Conservation (phyloP, 2,888 invertebrate species). For the Drosophila nigricruria region DNA sequence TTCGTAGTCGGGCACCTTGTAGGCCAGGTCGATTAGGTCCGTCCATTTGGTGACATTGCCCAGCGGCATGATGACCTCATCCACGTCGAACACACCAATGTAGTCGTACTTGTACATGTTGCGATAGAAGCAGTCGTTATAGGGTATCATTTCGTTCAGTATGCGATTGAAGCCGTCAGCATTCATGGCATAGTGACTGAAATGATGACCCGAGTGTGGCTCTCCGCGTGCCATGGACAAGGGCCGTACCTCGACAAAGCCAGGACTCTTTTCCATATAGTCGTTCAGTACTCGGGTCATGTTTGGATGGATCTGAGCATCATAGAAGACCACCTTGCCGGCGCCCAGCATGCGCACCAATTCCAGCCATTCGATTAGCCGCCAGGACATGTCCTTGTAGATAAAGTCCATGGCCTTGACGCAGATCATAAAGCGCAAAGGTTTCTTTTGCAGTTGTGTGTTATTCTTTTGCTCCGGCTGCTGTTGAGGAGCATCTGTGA, state of each 20-base stretch:
- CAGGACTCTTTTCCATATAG: constrained; percentile 87
- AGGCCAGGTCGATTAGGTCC: constrained; percentile 89
- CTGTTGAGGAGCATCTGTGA: neutral
- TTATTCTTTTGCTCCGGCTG: neutral
- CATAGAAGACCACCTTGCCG: constrained; percentile 95
- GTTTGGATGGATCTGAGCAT: constrained; percentile 94
- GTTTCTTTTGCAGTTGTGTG: neutral
- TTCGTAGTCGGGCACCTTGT: constrained; percentile 83
- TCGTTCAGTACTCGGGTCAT: constrained; percentile 90
- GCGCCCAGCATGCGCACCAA: constrained; percentile 94
- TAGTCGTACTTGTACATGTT: constrained; percentile 95
- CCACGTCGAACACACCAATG: constrained; percentile 94
- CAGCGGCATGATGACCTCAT: constrained; percentile 96
- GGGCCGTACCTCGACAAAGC: constrained; percentile 90
- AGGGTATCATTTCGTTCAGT: constrained; percentile 96
- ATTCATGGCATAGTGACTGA: constrained; percentile 93
- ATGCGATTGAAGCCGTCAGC: constrained; percentile 95
- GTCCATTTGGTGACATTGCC: constrained; percentile 89
- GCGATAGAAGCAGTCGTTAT: constrained; percentile 97
- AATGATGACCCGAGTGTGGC: constrained; percentile 94
- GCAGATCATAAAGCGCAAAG: constrained; percentile 42
- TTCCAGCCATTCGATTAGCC: constrained; percentile 97
- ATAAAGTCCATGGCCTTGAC: constrained; percentile 92
- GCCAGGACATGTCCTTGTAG: constrained; percentile 93
- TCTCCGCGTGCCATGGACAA: constrained; percentile 94